Percentiles rank a stretch among this genome's conserved stretches.
Conservation (phyloP, 1,140 invertebrate species). For the Ceratosolen solmsi region DNA sequence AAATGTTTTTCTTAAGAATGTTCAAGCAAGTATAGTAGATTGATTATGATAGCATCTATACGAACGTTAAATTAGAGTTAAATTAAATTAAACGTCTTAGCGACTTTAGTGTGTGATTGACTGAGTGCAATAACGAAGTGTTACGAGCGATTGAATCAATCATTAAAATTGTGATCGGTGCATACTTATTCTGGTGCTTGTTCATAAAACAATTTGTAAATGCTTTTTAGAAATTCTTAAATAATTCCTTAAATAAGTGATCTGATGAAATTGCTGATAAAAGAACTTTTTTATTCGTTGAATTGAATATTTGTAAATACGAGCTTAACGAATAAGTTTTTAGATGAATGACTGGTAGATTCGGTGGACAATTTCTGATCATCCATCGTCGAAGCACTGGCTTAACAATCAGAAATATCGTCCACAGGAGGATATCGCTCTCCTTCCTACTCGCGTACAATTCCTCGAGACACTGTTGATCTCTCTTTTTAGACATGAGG, state of each 20-base stretch:
- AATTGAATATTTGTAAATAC: too few species aligned
- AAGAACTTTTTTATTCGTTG: too few species aligned
- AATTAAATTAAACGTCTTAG: background rate
- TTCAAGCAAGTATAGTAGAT: background rate
- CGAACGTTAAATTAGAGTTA: background rate
- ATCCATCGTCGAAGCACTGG: background rate
- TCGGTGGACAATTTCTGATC: background rate
- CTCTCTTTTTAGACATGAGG: conserved; percentile 48
- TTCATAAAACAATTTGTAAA: background rate
- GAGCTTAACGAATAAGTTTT: too few species aligned
- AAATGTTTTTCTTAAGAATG: background rate
- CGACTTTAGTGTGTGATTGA: background rate
- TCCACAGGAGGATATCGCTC: conserved; percentile 35
- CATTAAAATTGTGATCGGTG: background rate
- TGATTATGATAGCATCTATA: background rate
- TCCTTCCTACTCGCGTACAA: background rate
- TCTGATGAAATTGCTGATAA: background rate
- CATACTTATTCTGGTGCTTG: background rate
- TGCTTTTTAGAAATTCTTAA: background rate
- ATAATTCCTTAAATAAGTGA: background rate
- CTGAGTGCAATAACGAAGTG: background rate
- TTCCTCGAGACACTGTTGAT: background rate
- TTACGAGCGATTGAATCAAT: background rate
- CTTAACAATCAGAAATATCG: background rate
- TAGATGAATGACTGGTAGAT: too few species aligned